A percentile compares a stretch with the other conserved stretches of the same genome.
phyloP scores from a whole-genome alignment of 2,888 invertebrate genomes.

The Eupithecia abbreviata region DNA sequence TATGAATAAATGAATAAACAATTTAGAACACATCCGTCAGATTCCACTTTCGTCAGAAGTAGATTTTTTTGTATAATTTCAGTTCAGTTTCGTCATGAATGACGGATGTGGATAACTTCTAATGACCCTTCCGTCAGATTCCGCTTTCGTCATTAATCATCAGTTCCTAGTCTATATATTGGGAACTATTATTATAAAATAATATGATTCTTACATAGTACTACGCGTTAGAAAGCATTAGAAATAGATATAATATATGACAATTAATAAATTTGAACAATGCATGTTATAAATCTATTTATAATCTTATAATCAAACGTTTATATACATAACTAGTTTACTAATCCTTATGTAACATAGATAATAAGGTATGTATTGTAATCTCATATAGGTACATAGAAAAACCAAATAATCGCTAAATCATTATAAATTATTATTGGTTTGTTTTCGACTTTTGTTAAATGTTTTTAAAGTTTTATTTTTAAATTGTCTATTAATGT shows the following conservation, averaged over 20 bases:
- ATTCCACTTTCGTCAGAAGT: too few relatives aligned
- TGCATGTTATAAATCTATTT: constrained; percentile 33
- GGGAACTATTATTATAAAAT: background rate
- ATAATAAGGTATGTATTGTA: constrained; percentile 35
- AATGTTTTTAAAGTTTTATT: constrained; percentile 45
- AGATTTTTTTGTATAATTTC: too few relatives aligned
- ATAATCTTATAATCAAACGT: constrained; percentile 37
- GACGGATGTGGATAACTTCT: too few relatives aligned
- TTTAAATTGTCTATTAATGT: constrained; percentile 38
- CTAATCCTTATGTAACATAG: constrained; percentile 36
- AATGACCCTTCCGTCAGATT: too few relatives aligned
- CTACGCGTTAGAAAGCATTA: background rate
- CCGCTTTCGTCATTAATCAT: too few relatives aligned
- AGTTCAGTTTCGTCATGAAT: too few relatives aligned
- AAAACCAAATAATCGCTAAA: constrained; percentile 47
- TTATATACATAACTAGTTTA: constrained; percentile 36
- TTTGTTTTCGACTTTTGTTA: constrained; percentile 45
- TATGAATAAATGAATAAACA: too few relatives aligned
- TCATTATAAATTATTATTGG: constrained; percentile 47
- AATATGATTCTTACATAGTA: background rate
- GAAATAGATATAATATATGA: constrained; percentile 1
- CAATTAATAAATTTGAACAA: constrained; percentile 32
- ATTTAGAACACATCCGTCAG: too few relatives aligned
- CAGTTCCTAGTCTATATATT: too few relatives aligned
- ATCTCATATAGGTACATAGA: constrained; percentile 39